Conservation (phyloP, 2,113 vertebrate species). For the Amphilophus citrinellus region DNA sequence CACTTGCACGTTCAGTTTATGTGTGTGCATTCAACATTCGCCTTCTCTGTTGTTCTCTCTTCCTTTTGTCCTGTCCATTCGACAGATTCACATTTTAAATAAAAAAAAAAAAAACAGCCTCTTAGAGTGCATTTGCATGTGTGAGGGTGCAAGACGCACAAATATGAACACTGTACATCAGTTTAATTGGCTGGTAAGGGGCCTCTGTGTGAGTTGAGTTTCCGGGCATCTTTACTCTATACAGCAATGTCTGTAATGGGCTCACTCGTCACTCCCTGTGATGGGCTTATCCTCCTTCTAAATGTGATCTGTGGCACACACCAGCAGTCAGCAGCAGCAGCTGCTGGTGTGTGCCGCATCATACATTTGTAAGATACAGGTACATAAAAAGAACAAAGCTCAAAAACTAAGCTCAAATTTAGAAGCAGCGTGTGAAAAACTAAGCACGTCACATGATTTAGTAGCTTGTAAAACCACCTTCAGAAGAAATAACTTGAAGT, state of each 20-base stretch:
- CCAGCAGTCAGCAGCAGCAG: slow-evolving; percentile 8
- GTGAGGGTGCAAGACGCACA: neutral
- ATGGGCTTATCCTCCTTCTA: slow-evolving; percentile 33
- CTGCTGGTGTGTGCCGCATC: too few species aligned
- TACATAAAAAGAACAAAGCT: slow-evolving; percentile 17
- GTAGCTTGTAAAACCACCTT: too few species aligned
- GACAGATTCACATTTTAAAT: slow-evolving; percentile 22
- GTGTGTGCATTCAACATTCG: neutral
- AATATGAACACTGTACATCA: slow-evolving; percentile 38
- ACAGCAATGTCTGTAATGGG: slow-evolving; percentile 35
- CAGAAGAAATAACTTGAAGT: too few species aligned
- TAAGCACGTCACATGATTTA: too few species aligned
- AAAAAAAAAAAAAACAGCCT: slow-evolving; percentile 1
- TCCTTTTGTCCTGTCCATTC: neutral
- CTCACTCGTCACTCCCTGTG: slow-evolving; percentile 14
- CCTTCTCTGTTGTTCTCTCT: neutral
- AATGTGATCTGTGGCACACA: slow-evolving; percentile 20
- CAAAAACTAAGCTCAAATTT: too few species aligned
- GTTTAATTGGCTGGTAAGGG: slow-evolving; percentile 54
- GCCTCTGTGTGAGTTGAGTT: slow-evolving; percentile 60
- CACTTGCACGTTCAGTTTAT: neutral
- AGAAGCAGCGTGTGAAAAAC: too few species aligned
- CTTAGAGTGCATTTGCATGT: slow-evolving; percentile 2
- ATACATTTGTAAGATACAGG: neutral
- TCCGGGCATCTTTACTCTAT: slow-evolving; percentile 49